These are phyloP conservation scores for Mus spicilegus DNA, from an alignment of 2,113 vertebrate genomes.

Conservation along the genomic window DNA sequence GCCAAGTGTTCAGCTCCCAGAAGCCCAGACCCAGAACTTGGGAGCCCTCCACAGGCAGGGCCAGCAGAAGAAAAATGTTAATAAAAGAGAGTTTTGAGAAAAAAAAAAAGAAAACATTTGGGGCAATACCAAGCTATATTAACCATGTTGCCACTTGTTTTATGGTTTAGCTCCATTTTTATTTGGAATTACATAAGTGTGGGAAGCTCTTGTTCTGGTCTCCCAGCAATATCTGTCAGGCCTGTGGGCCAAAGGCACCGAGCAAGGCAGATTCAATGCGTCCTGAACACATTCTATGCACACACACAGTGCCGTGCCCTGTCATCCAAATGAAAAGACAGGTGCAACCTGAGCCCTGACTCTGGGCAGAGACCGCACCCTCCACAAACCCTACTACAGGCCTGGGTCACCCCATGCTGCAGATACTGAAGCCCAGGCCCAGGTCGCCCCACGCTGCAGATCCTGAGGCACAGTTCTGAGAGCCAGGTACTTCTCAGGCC, in stretches of 20 bases:
- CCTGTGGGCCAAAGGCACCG: neutral
- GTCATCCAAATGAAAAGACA: neutral
- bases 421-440: neutral
- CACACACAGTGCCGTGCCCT: rapidly evolving
- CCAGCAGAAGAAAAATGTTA: neutral
- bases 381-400: neutral
- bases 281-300: no score
- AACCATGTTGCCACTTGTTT: rapidly evolving
- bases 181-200: neutral
- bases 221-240: neutral
- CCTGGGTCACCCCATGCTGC: neutral
- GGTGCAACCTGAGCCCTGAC: no score
- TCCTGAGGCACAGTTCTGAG: neutral
- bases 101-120: neutral
- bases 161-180: rapidly evolving
- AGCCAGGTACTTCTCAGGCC: neutral
- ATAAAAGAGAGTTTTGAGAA: neutral
- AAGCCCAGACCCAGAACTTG: neutral
- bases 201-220: no score
- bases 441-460: neutral
- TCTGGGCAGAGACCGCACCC: no score
- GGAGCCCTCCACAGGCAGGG: neutral
- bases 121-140: neutral
- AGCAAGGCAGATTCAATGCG: neutral
- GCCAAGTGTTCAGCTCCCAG: neutral